Evolutionary conservation across 2,888 invertebrate genomes (phyloP).

Genomic region (Tiliacea citrago): DNA sequence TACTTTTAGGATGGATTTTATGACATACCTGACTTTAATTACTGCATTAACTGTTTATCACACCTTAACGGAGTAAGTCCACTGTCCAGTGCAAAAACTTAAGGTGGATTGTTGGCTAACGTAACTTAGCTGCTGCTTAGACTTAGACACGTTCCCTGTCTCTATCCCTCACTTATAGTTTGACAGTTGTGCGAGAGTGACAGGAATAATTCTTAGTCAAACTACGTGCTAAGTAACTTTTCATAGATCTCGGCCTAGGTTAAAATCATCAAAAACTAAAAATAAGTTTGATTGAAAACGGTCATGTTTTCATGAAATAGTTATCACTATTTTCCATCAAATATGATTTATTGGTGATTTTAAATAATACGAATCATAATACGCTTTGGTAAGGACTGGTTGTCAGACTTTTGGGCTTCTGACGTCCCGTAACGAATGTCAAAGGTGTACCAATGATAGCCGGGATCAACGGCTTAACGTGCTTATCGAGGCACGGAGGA

Average conservation of each 20-base stretch:
- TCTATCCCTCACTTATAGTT: not conserved
- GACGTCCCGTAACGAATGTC: too few relatives aligned
- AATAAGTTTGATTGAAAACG: constrained; percentile 9
- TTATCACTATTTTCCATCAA: constrained; percentile 1
- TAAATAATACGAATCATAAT: constrained; percentile 1
- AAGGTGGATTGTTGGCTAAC: not conserved
- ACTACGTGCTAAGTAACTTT: not conserved
- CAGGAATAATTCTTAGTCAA: not conserved
- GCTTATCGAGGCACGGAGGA: too few relatives aligned
- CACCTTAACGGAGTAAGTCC: not conserved
- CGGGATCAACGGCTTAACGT: too few relatives aligned
- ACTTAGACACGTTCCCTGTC: not conserved
- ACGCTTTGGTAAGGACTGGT: too few relatives aligned
- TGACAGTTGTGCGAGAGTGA: not conserved
- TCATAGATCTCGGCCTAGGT: not conserved
- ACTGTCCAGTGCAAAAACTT: not conserved
- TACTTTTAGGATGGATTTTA: constrained; percentile 24
- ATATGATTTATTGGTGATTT: not conserved
- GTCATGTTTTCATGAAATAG: constrained; percentile 11
- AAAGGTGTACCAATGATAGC: too few relatives aligned
- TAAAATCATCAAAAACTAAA: constrained; percentile 12
- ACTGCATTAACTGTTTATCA: constrained; percentile 16
- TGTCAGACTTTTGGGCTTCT: too few relatives aligned
- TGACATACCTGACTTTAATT: constrained; percentile 11
- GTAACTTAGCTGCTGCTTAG: too few relatives aligned